A percentile compares a stretch with the other conserved stretches of the same genome.
These are phyloP conservation scores for Lasioglossum pauxillum DNA, from an alignment of 2,888 invertebrate species.

Conservation along the genomic window DNA sequence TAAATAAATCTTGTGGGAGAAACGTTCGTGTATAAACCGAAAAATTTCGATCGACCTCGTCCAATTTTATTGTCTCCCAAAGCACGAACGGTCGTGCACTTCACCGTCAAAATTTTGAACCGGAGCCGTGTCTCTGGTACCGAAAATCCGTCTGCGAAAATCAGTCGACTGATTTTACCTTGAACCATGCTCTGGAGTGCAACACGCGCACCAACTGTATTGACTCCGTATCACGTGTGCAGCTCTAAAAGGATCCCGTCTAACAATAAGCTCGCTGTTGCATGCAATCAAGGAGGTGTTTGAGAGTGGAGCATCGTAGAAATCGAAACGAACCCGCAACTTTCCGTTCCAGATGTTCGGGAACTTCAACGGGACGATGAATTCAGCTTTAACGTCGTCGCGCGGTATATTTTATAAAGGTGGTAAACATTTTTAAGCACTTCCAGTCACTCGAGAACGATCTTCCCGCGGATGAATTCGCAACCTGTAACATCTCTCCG, in stretches of 20 bases:
- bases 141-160: neutral
- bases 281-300: conserved; percentile 6
- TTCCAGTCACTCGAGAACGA: neutral
- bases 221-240: neutral
- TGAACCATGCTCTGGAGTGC: neutral
- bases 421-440: neutral
- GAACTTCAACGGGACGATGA: neutral
- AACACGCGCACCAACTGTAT: neutral
- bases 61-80: neutral
- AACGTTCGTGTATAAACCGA: neutral
- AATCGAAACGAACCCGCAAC: neutral
- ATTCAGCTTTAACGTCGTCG: neutral
- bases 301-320: neutral
- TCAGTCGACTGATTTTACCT: neutral
- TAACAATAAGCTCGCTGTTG: conserved; percentile 23
- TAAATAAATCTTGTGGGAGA: neutral
- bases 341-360: neutral
- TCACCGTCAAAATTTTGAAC: neutral
- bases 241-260: neutral
- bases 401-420: neutral
- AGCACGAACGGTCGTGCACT: neutral
- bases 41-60: neutral
- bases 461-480: neutral
- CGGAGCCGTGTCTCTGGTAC: neutral
- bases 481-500: neutral